Evolutionary conservation across 2,113 vertebrate genomes (phyloP).

Genomic region (Rhinolophus sinicus): DNA sequence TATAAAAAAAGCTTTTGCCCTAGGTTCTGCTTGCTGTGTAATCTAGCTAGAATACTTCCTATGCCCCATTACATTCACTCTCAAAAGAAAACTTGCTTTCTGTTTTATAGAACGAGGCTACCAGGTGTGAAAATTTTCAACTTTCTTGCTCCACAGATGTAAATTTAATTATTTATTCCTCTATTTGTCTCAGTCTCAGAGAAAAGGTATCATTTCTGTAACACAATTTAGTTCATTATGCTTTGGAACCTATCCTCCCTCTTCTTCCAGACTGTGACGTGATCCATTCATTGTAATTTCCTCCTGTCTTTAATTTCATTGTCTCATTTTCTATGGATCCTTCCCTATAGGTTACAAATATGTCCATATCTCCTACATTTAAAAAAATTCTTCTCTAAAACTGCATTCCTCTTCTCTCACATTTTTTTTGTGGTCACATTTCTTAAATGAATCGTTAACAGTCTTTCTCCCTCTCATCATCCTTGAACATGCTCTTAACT

Average conservation of each 20-base stretch:
- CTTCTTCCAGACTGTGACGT: not conserved
- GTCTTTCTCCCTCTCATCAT: not conserved
- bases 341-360: not conserved
- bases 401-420: not conserved
- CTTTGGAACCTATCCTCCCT: not conserved
- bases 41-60: not conserved
- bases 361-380: not conserved
- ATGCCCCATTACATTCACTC: not conserved
- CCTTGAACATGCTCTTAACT: not conserved
- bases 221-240: not conserved
- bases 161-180: not conserved
- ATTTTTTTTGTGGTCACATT: not conserved
- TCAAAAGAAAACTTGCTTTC: not conserved
- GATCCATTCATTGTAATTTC: not conserved
- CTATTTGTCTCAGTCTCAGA: not conserved
- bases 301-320: not conserved
- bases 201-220: not conserved
- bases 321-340: not conserved
- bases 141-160: not conserved
- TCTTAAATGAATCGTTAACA: not conserved
- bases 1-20: conserved; percentile 33
- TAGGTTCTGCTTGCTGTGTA: not conserved
- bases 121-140: not conserved
- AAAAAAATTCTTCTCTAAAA: not conserved
- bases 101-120: not conserved